These are phyloP conservation scores for Erithacus rubecula DNA, from an alignment of 2,797 vertebrate species.

Conservation along the genomic window DNA sequence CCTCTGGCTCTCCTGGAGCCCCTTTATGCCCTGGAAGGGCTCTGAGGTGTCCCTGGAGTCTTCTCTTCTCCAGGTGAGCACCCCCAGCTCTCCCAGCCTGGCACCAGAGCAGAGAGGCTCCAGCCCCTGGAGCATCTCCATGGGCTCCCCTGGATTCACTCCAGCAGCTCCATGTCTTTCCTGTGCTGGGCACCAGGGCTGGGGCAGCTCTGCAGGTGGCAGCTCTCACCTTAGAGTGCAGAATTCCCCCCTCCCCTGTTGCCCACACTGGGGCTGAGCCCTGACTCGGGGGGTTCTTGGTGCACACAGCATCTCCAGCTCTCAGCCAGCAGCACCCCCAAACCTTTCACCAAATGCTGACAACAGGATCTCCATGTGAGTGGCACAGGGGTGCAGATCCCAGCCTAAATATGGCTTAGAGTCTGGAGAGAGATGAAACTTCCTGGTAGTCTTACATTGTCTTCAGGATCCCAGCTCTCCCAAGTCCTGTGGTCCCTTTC, in stretches of 20 bases:
- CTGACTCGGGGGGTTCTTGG: too few species aligned
- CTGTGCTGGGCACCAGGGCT: not conserved
- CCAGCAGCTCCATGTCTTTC: fast-evolving
- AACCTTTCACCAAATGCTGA: not conserved
- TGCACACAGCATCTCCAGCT: fast-evolving
- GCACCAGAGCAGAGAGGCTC: not conserved
- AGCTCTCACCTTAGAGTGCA: not conserved
- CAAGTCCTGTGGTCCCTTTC: not conserved
- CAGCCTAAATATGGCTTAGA: not conserved
- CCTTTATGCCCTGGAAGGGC: not conserved
- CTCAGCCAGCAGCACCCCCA: not conserved
- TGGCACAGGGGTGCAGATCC: not conserved
- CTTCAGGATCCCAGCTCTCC: not conserved
- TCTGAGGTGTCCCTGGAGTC: not conserved
- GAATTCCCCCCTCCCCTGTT: not conserved
- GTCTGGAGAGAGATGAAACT: not conserved
- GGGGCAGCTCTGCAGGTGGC: not conserved
- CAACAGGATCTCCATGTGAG: not conserved
- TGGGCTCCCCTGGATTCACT: not conserved
- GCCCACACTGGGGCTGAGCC: not conserved
- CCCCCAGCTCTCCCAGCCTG: not conserved
- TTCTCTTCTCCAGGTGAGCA: fast-evolving
- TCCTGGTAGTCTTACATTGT: not conserved
- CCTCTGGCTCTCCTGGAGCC: not conserved
- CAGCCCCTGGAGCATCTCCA: fast-evolving